Percentiles rank a stretch among this genome's conserved stretches.
Conservation (phyloP, 1,140 invertebrate genomes). For the Batillaria attramentaria region DNA sequence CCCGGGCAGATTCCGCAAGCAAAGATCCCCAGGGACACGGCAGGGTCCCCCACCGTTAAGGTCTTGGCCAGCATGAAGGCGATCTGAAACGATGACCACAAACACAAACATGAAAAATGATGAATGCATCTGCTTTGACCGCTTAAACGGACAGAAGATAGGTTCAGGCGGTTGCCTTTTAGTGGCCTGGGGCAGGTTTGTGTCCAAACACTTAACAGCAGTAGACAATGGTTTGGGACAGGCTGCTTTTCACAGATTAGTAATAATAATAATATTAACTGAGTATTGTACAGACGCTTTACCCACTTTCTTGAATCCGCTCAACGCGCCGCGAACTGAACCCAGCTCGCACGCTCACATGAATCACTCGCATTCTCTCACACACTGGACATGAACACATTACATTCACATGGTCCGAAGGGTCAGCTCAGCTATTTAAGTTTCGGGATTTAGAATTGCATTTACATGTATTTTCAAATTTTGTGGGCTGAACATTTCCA, state of each 20-base stretch:
- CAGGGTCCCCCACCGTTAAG: conserved; percentile 48
- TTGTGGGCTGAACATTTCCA: too few relatives aligned
- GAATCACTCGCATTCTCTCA: too few relatives aligned
- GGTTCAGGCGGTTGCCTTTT: not conserved
- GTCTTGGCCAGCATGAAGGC: conserved; percentile 52
- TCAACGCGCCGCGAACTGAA: too few relatives aligned
- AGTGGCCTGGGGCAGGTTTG: not conserved
- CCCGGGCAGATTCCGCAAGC: conserved; percentile 72
- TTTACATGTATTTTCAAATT: too few relatives aligned
- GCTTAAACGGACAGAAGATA: not conserved
- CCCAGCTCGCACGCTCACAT: too few relatives aligned
- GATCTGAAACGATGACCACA: conserved; percentile 47
- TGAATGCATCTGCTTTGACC: not conserved
- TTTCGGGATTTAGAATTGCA: too few relatives aligned
- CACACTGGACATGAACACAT: too few relatives aligned
- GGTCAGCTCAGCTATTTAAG: too few relatives aligned
- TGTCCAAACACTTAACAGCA: not conserved
- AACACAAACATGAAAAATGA: not conserved
- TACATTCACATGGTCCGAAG: too few relatives aligned
- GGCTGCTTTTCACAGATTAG: not conserved
- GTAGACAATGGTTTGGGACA: not conserved
- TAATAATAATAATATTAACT: not conserved
- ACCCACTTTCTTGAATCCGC: too few relatives aligned
- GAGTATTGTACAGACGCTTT: too few relatives aligned
- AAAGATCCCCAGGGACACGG: conserved; percentile 71